These are phyloP conservation scores for Polydrusus cervinus DNA, from an alignment of 2,888 invertebrate genomes.

Conservation along the genomic window DNA sequence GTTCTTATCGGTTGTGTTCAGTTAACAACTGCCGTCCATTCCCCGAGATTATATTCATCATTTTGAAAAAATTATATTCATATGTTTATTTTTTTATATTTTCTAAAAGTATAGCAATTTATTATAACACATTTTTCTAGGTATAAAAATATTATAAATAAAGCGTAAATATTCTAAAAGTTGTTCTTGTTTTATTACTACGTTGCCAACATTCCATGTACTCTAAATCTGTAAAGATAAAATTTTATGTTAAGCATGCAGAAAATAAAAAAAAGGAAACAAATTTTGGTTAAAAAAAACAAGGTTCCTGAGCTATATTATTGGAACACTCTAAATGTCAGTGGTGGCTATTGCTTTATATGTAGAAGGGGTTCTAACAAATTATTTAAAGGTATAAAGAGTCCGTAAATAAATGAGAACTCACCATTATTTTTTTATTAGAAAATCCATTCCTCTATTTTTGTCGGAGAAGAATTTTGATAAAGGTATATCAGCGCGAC, in stretches of 20 bases:
- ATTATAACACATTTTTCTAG: constrained; percentile 24
- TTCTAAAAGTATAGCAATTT: constrained; percentile 11
- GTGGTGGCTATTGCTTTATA: no score
- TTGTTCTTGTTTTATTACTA: background rate
- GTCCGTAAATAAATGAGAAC: no score
- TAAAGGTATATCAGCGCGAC: no score
- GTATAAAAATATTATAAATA: constrained; percentile 34
- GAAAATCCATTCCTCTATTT: no score
- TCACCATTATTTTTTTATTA: no score
- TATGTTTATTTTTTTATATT: background rate
- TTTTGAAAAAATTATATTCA: background rate
- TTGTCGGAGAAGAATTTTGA: no score
- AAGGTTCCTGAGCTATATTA: no score
- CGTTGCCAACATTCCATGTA: constrained; percentile 42
- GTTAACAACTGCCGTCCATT: constrained; percentile 18
- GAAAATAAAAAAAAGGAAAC: no score
- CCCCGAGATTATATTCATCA: background rate
- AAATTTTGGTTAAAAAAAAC: no score
- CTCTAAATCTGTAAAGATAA: constrained; percentile 44
- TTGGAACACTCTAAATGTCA: no score
- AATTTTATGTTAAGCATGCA: background rate
- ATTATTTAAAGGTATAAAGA: no score
- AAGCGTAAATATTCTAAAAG: constrained; percentile 27
- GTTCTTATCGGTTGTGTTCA: background rate
- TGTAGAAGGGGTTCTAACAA: no score